Base-by-base conservation (phyloP, 1,140 invertebrate genomes). In the Leucophenga varia region DNA sequence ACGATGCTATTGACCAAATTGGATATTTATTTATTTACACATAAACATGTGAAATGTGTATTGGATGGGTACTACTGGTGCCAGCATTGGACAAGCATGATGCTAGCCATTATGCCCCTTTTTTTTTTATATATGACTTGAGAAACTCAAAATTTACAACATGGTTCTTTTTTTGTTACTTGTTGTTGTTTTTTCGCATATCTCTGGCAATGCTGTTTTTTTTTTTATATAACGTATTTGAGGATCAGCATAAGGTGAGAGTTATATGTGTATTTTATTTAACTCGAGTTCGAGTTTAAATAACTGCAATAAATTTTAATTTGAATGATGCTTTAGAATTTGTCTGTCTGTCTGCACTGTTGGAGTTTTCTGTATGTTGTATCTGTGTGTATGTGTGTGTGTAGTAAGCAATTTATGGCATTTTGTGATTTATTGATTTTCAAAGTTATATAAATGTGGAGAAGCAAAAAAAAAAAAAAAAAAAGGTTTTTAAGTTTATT, bases 21-120 rank as follows among this genome's bases (percentile, higher is more conserved):
- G 63, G 59, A 67, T 68, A 67, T 67, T 67, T 67, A 67, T 67
- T 67, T 67, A 59, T 67, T 67, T 67, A 67, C 59, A 56, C 63
- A 25, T 10, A 25, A 6, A 25, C 22, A 25, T 25, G 22, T 25
- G 22, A 28, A 28, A 28, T 7, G 12, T 28, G 12, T 7, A 12
- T 28, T 12, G 16, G 17, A n/a, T 34, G 16, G 39, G 7, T 45
- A 31, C 34, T 36, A 12, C 31, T 37, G 28, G 37, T n/a, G n/a
- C n/a, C n/a, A n/a, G n/a, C n/a, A n/a, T n/a, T n/a, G n/a, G n/a
- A n/a, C n/a, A n/a, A n/a, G 30, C 37, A 22, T 3, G 28, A 43
- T 42, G 22, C 37, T 34, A 22, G 16, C 13, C 18, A 14, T 10
- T 13, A 28, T 16, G 20, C 30, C 49, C 55, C 25, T 43, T 25